Evolutionary conservation across 2,797 vertebrate genomes (phyloP).

Genomic region (Siniperca scherzeri): DNA sequence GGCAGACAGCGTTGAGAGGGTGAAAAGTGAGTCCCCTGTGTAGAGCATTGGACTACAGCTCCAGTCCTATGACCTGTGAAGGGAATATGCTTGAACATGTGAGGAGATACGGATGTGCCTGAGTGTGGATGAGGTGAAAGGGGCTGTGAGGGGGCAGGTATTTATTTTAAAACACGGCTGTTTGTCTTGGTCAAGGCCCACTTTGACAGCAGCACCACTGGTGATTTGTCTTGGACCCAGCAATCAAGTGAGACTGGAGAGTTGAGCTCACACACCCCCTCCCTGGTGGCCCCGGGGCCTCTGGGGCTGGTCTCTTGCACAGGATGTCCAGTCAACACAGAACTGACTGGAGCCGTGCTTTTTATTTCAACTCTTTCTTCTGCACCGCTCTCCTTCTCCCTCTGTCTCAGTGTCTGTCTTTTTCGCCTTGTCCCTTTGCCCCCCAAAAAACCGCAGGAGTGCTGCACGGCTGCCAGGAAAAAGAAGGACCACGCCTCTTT

Average conservation of each 20-base stretch:
- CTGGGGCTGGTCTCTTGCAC: slow-evolving; percentile 60
- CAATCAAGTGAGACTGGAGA: slow-evolving; percentile 71
- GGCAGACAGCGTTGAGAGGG: slow-evolving; percentile 63
- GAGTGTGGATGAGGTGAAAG: slow-evolving; percentile 72
- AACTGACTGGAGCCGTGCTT: slow-evolving; percentile 63
- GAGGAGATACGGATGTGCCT: slow-evolving; percentile 70
- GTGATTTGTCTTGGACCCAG: slow-evolving; percentile 87
- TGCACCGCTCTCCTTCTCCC: slow-evolving; percentile 34
- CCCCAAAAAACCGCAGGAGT: slow-evolving; percentile 79
- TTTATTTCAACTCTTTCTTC: slow-evolving; percentile 58
- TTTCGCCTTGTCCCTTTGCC: slow-evolving; percentile 78
- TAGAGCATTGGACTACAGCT: slow-evolving; percentile 57
- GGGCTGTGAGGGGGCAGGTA: slow-evolving; percentile 70
- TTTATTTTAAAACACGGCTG: slow-evolving; percentile 83
- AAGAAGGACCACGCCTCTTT: slow-evolving; percentile 77
- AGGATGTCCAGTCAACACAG: slow-evolving; percentile 77
- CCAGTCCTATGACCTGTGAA: slow-evolving; percentile 80
- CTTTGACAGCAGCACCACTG: slow-evolving; percentile 81
- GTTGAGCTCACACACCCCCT: slow-evolving; percentile 61
- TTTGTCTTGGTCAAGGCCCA: slow-evolving; percentile 86
- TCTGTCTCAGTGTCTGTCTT: slow-evolving; percentile 64
- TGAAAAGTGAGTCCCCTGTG: slow-evolving; percentile 75
- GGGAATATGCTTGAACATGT: slow-evolving; percentile 69
- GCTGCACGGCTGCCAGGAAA: slow-evolving; percentile 80
- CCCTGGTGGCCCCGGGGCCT: slow-evolving; percentile 63